Evolutionary conservation across 2,797 vertebrate species (phyloP), one percentile per base, ranked within the genome.

Genomic region (Ctenosaura bakeri): DNA sequence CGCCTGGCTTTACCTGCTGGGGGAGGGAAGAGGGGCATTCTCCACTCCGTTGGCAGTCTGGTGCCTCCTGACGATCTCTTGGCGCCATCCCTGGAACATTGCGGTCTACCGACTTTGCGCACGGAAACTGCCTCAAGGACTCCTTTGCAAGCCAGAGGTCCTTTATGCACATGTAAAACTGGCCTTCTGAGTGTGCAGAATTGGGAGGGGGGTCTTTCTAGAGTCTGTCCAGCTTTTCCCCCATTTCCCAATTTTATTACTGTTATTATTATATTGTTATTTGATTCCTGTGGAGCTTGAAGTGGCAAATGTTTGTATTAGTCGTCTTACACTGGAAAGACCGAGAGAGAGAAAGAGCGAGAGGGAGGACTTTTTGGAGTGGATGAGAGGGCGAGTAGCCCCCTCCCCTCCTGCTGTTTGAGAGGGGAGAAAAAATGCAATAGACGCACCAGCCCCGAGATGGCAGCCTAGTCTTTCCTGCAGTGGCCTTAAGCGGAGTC

Each of bases 261-360:
- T 66, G n/a, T 38, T 66, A 24, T 66, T 78, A n/a, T 78, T 62
- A 1, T 50, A 50, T 71, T 81, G 54, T 73, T 73, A 42, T 76
- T 56, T 52, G 35, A 86, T 91, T 91, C 90, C 91, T 92, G 91
- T 16, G 64, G 74, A 79, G 80, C 91, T 90, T 92, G 91, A 92
- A 90, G 54, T 26, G 85, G 74, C 74, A 84, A 87, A 74, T 29
- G 42, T 80, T 84, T 91, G 90, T 87, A 86, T 84, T 6, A 3
- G 20, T 82, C 8, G 66, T 92, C 80, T 87, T 71, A 90, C 86
- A 88, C 86, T 71, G 73, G 73, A 84, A 83, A 35, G 88, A 32
- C 6, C 16, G 83, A 59, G 71, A 74, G 29, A 52, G 52, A 52
- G 52, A 46, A 59, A 59, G 56, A 20, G 56, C 54, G 42, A 62